These are phyloP conservation scores for Nothobranchius furzeri DNA, from an alignment of 2,113 vertebrate genomes.

Conservation along the genomic window DNA sequence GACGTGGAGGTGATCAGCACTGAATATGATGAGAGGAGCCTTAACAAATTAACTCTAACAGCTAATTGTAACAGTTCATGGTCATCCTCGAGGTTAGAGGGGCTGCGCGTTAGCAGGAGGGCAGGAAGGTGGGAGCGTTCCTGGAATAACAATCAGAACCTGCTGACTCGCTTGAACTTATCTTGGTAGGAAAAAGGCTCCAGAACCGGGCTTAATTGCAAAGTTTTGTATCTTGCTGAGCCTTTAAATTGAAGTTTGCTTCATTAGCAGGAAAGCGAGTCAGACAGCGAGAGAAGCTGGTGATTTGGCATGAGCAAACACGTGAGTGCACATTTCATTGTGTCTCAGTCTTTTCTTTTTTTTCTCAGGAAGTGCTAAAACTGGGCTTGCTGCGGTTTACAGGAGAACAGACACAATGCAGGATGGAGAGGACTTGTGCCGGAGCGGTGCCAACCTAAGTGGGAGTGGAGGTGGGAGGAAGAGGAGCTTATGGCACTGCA, in stretches of 20 bases:
- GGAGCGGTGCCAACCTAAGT: slow-evolving; percentile 36
- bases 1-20: slow-evolving; percentile 21
- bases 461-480: slow-evolving; percentile 50
- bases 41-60: slow-evolving; percentile 14
- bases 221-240: slow-evolving; percentile 32
- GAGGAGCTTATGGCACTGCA: slow-evolving; percentile 59
- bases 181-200: slow-evolving; percentile 23
- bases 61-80: slow-evolving; percentile 17
- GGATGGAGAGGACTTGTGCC: slow-evolving; percentile 7
- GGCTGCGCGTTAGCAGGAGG: slow-evolving; percentile 2
- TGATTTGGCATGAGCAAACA: slow-evolving; percentile 23
- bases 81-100: slow-evolving; percentile 3
- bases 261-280: slow-evolving; percentile 25
- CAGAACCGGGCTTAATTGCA: slow-evolving; percentile 39
- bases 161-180: slow-evolving; percentile 35
- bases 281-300: slow-evolving; percentile 10
- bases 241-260: slow-evolving; percentile 46
- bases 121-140: slow-evolving; percentile 25
- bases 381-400: slow-evolving; percentile 35
- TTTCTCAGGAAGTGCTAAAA: not conserved
- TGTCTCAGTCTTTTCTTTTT: slow-evolving; percentile 25
- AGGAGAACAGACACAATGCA: slow-evolving; percentile 13
- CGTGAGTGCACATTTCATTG: slow-evolving; percentile 14
- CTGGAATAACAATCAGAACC: slow-evolving; percentile 25
- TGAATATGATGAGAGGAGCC: slow-evolving; percentile 6